Conservation (phyloP, 2,113 vertebrate species). For the Ardeotis arabs region DNA sequence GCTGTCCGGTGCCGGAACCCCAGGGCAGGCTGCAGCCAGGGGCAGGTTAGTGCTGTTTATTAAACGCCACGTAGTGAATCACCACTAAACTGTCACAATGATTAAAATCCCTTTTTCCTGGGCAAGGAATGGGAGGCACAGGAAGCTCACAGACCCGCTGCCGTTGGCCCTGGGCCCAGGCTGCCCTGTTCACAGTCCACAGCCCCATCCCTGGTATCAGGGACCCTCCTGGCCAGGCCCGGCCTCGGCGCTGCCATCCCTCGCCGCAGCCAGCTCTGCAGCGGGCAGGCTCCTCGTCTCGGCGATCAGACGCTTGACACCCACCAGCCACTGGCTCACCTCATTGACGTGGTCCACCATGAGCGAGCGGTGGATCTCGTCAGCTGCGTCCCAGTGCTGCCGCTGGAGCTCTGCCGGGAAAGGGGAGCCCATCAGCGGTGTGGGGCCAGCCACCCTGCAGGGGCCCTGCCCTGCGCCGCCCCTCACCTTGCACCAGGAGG, state of each 20-base stretch:
- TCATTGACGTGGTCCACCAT: conserved; percentile 96
- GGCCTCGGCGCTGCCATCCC: rapidly evolving
- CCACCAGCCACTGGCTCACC: conserved; percentile 98
- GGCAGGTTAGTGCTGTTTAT: conserved; percentile 9
- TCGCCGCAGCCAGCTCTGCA: neutral
- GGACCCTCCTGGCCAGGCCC: neutral
- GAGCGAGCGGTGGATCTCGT: conserved; percentile 90
- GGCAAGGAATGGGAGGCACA: neutral
- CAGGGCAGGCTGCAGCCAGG: neutral
- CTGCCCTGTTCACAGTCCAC: neutral
- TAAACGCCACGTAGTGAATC: conserved; percentile 10
- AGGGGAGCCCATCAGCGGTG: rapidly evolving
- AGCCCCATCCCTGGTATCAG: neutral
- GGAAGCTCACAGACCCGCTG: neutral
- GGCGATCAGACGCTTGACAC: conserved; percentile 91
- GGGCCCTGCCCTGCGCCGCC: too few species aligned
- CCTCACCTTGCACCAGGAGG: conserved; percentile 81
- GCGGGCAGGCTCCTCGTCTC: conserved; percentile 81
- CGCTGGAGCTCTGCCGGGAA: conserved; percentile 79
- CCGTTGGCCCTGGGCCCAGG: neutral
- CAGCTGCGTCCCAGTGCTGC: conserved; percentile 84
- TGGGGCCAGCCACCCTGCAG: rapidly evolving
- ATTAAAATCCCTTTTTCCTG: conserved; percentile 8
- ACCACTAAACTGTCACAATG: neutral
- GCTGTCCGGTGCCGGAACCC: rapidly evolving